Conservation (phyloP, 2,797 vertebrate genomes). For the Dicrostonyx torquatus region DNA sequence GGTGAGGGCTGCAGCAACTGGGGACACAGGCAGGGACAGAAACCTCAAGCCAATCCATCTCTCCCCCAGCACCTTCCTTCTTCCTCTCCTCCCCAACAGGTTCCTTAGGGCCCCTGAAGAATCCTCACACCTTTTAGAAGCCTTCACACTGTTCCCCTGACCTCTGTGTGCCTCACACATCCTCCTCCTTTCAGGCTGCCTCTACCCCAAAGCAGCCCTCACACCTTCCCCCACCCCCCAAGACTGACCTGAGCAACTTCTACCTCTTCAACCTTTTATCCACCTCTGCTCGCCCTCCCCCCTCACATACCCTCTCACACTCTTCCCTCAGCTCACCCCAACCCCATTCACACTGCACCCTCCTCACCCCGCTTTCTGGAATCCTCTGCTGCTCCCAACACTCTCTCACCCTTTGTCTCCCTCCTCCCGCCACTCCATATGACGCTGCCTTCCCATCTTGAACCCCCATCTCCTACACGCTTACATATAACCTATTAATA, state of each 20-base stretch:
- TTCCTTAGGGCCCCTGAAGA: neutral
- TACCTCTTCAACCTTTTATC: neutral
- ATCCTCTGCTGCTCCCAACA: neutral
- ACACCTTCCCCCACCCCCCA: neutral
- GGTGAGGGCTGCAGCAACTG: constrained; percentile 38
- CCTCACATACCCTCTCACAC: neutral
- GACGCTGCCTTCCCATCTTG: neutral
- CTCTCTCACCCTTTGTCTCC: neutral
- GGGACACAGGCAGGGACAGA: constrained; percentile 30
- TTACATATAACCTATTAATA: neutral
- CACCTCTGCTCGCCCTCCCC: neutral
- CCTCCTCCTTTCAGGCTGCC: neutral
- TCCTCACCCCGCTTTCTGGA: constrained; percentile 4
- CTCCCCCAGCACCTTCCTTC: neutral
- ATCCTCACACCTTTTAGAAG: constrained; percentile 18
- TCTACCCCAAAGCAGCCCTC: neutral
- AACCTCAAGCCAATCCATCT: neutral
- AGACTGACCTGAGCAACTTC: neutral
- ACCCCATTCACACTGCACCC: neutral
- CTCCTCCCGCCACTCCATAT: neutral
- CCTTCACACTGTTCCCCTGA: constrained; percentile 48
- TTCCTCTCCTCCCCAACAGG: neutral
- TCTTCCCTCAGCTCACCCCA: neutral
- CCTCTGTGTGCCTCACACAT: neutral
- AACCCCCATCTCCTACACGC: neutral